Conservation (phyloP, 2,888 invertebrate species). For the Toxonevra muliebris region DNA sequence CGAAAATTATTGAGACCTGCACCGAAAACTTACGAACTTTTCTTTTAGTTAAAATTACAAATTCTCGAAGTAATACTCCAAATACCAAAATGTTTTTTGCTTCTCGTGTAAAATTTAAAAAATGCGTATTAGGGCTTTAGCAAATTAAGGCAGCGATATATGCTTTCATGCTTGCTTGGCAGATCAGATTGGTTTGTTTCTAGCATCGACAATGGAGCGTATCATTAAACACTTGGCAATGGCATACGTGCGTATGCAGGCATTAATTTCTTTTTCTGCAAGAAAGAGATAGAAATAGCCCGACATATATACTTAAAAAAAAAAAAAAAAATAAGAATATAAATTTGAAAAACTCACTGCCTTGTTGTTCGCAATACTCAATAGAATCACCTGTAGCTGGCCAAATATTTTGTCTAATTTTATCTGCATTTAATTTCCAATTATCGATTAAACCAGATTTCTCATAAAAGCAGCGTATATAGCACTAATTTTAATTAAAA, state of each 20-base stretch:
- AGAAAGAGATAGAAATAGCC: constrained; percentile 40
- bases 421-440: constrained; percentile 64
- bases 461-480: constrained; percentile 68
- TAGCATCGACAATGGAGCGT: constrained; percentile 57
- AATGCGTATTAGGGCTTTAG: too few relatives aligned
- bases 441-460: constrained; percentile 65
- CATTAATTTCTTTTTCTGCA: constrained; percentile 61
- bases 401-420: constrained; percentile 64
- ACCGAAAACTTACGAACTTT: too few relatives aligned
- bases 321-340: not conserved
- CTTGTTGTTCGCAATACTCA: constrained; percentile 56
- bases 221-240: constrained; percentile 68
- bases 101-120: too few relatives aligned
- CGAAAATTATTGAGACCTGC: too few relatives aligned
- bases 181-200: constrained; percentile 50
- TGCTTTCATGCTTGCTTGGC: too few relatives aligned
- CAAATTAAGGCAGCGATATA: too few relatives aligned
- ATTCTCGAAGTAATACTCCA: too few relatives aligned
- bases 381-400: constrained; percentile 59
- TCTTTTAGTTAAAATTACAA: too few relatives aligned
- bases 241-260: constrained; percentile 67
- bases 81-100: too few relatives aligned
- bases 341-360: constrained; percentile 50
- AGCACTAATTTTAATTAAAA: constrained; percentile 64
- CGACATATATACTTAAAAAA: constrained; percentile 5